phyloP scores from a whole-genome alignment of 2,797 vertebrate genomes.

The Urophycis tenuis region DNA sequence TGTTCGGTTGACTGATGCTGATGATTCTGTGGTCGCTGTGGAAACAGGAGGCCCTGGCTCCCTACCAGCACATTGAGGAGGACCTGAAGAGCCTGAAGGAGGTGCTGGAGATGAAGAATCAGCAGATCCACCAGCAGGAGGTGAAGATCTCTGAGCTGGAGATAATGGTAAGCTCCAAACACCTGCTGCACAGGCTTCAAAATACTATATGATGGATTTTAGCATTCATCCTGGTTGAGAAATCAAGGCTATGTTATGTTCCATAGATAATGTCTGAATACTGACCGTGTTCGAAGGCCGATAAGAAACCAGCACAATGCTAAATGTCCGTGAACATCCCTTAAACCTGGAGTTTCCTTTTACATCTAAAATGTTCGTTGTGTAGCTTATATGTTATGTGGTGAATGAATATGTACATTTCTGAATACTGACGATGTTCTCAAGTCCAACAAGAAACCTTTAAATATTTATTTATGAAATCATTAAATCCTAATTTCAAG shows the following conservation, averaged over 20 bases:
- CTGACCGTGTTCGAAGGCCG: background rate
- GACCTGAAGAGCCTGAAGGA: slow-evolving; percentile 92
- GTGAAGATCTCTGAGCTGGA: slow-evolving; percentile 89
- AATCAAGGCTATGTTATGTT: background rate
- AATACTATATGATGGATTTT: background rate
- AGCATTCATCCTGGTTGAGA: background rate
- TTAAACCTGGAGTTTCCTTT: background rate
- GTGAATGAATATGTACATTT: no score
- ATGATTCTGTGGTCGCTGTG: slow-evolving; percentile 2
- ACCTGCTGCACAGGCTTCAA: slow-evolving; percentile 23
- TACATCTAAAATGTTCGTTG: no score
- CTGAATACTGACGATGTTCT: no score
- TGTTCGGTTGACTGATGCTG: background rate
- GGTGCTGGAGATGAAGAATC: slow-evolving; percentile 95
- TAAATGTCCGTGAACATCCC: background rate
- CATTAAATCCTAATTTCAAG: no score
- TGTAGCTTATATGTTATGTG: no score
- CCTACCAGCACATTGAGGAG: slow-evolving; percentile 91
- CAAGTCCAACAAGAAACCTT: background rate
- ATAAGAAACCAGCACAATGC: background rate
- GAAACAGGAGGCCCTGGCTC: slow-evolving; percentile 81
- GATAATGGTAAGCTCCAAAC: slow-evolving; percentile 82
- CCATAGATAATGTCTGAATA: background rate
- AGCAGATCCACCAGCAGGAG: slow-evolving; percentile 92
- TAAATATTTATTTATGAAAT: no score